A percentile compares a stretch with the other conserved stretches of the same genome.
Evolutionary conservation across 2,113 vertebrate species (phyloP).

Genomic region (Eolophus roseicapilla): DNA sequence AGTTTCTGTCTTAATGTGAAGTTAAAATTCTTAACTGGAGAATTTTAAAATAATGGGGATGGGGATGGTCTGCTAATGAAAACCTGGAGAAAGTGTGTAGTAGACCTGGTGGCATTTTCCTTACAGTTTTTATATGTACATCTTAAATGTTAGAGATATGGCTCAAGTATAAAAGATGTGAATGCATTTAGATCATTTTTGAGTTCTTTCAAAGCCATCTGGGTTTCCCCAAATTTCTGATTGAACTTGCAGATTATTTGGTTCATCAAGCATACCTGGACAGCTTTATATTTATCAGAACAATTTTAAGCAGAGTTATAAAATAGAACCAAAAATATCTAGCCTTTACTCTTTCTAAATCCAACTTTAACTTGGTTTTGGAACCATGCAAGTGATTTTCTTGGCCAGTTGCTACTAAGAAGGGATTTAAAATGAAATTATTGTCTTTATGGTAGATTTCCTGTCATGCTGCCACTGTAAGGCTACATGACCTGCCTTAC

Average conservation of each 20-base stretch:
- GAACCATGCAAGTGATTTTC: neutral
- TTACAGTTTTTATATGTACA: neutral
- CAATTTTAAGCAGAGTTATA: neutral
- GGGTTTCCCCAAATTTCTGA: neutral
- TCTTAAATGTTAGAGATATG: neutral
- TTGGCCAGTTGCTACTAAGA: neutral
- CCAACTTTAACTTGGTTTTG: neutral
- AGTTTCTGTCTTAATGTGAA: neutral
- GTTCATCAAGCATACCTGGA: neutral
- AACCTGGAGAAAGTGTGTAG: neutral
- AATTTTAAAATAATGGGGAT: neutral
- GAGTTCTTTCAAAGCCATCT: neutral
- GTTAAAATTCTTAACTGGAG: neutral
- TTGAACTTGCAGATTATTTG: neutral
- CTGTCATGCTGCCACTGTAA: neutral
- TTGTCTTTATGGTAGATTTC: constrained; percentile 28
- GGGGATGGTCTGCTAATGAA: neutral
- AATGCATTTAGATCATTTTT: neutral
- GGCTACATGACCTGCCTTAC: neutral
- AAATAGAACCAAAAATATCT: neutral
- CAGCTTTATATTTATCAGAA: neutral
- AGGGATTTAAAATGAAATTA: constrained; percentile 4
- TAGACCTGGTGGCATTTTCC: neutral
- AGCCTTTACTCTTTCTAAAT: constrained; percentile 14
- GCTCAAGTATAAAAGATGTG: neutral